phyloP scores from a whole-genome alignment of 2,888 invertebrate species.

The Emmelina monodactyla region DNA sequence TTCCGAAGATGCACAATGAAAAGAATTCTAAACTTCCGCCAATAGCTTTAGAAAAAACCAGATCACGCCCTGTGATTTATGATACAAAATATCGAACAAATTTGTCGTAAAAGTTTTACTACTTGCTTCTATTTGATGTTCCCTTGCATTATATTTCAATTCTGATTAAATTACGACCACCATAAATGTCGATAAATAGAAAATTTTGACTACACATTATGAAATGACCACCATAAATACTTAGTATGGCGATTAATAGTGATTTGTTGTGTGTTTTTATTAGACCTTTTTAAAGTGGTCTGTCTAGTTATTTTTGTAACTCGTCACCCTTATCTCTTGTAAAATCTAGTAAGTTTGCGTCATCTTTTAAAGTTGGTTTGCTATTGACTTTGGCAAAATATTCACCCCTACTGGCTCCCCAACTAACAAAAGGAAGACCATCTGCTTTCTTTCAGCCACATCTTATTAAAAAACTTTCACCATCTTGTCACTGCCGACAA shows the following conservation, averaged over 20 bases:
- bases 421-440: too few species aligned
- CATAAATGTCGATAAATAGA: slow-evolving; percentile 34
- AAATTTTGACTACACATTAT: slow-evolving; percentile 29
- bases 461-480: slow-evolving; percentile 52
- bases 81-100: slow-evolving; percentile 45
- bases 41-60: slow-evolving; percentile 26
- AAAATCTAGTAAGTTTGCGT: too few species aligned
- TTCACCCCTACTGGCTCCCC: too few species aligned
- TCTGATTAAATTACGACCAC: slow-evolving; percentile 35
- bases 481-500: slow-evolving; percentile 37
- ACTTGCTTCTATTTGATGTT: slow-evolving; percentile 29
- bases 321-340: too few species aligned
- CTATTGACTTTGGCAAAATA: too few species aligned
- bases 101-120: slow-evolving; percentile 49
- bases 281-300: too few species aligned
- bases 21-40: slow-evolving; percentile 30
- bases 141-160: slow-evolving; percentile 32
- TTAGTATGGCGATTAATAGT: too few species aligned
- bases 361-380: too few species aligned
- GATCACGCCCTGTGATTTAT: slow-evolving; percentile 42
- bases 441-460: slow-evolving; percentile 25
- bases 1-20: slow-evolving; percentile 14
- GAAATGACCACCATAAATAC: too few species aligned
- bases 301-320: too few species aligned
- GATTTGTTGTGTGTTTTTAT: too few species aligned